phyloP scores from a whole-genome alignment of 2,888 invertebrate genomes.

The Saturnia pavonia region DNA sequence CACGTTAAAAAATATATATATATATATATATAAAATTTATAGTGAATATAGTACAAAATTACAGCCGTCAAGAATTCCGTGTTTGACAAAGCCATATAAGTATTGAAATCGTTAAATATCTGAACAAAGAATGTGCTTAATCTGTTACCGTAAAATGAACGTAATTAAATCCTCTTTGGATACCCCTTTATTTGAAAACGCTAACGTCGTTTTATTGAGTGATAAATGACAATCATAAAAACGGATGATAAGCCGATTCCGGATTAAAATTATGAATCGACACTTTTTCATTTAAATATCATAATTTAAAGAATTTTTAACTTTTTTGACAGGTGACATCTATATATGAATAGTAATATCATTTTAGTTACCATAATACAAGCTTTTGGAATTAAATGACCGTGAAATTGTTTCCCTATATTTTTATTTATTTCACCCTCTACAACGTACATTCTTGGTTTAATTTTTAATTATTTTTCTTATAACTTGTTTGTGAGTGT shows the following conservation, averaged over 20 bases:
- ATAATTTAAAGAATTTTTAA: not conserved
- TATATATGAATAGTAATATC: too few species aligned
- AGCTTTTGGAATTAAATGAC: too few species aligned
- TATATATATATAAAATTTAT: too few species aligned
- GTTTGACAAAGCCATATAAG: not conserved
- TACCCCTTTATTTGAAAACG: not conserved
- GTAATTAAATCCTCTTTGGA: slow-evolving; percentile 5
- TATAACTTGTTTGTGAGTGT: too few species aligned
- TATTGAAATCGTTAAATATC: not conserved
- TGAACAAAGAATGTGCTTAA: not conserved
- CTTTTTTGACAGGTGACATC: too few species aligned
- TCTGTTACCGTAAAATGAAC: not conserved
- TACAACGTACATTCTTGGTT: too few species aligned
- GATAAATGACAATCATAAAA: slow-evolving; percentile 3
- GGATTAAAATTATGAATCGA: not conserved
- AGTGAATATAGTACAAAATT: too few species aligned
- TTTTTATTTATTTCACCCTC: too few species aligned
- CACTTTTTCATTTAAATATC: not conserved
- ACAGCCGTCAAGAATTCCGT: not conserved
- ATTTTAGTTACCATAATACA: too few species aligned
- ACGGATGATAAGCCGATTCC: not conserved
- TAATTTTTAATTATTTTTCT: too few species aligned
- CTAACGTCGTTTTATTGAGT: not conserved
- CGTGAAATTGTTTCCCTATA: too few species aligned
- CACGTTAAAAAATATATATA: too few species aligned